A percentile compares a stretch with the other conserved stretches of the same genome.
Conservation (phyloP, 2,113 vertebrate genomes). For the Ondatra zibethicus region DNA sequence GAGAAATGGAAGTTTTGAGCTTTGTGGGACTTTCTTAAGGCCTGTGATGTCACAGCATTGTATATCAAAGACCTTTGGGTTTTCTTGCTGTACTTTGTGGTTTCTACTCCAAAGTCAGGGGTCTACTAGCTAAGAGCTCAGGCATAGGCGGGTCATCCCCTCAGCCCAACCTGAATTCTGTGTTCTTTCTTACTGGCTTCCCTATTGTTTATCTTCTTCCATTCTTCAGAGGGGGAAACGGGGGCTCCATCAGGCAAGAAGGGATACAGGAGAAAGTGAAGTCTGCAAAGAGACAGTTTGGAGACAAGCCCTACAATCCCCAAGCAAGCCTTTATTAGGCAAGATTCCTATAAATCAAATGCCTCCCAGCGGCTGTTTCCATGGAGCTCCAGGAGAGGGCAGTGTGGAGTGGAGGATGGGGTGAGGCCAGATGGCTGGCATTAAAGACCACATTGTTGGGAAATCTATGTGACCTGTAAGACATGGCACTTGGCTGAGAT, state of each 20-base stretch:
- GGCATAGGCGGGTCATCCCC: neutral
- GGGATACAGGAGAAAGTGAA: neutral
- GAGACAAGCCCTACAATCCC: neutral
- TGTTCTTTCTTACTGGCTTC: neutral
- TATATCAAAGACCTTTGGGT: neutral
- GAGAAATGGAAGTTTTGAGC: neutral
- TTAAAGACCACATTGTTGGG: neutral
- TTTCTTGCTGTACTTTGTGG: neutral
- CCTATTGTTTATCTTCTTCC: neutral
- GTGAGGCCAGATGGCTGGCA: accelerated
- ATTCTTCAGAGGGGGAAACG: neutral
- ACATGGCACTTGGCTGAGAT: neutral
- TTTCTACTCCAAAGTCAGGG: neutral
- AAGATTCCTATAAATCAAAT: neutral
- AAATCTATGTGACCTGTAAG: neutral
- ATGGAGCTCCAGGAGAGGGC: conserved; percentile 41
- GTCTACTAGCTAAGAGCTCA: neutral
- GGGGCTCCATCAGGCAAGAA: neutral
- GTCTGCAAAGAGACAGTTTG: neutral
- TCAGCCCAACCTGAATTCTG: neutral
- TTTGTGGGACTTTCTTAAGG: neutral
- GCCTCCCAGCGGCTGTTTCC: neutral
- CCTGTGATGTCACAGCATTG: neutral
- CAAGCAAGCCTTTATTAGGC: neutral
- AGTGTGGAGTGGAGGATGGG: neutral